Evolutionary conservation across 2,888 invertebrate species (phyloP), one percentile per base, ranked within the genome.

Genomic region (Chymomyza caudatula): DNA sequence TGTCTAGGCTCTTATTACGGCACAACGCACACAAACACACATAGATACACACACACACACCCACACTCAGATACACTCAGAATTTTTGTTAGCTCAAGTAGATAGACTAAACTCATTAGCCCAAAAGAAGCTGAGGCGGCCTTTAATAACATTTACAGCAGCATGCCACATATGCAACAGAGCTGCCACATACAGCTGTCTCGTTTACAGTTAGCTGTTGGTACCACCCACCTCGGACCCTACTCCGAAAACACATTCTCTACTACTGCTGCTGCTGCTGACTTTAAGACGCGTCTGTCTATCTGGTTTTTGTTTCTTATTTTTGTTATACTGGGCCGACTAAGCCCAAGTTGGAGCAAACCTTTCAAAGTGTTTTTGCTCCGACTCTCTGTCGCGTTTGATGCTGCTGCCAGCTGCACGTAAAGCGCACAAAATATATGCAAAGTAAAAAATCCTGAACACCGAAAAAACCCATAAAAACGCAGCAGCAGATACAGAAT

Each of bases 361-460:
- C 77, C 75, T 77, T 81, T 85, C 75, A 69, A 59, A 84, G 72
- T 65, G 58, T 49, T 53, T 47, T 8, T 17, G 3, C 4, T 1
- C 37, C 37, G 37, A n/a, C n/a, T n/a, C n/a, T 37, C 11, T 37
- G 8, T 37, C 29, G 29, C 47, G 1, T 47, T 47, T 47, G 15
- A 47, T 13, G 53, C 53, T 47, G 15, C 13, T 13, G 53, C 53
- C n/a, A 13, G 23, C 25, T 53, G 37, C 55, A 55, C 65, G 63
- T 37, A 57, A 60, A 63, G 58, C 59, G 52, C n/a, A 43, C 49
- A 53, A 63, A 74, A 80, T 85, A 66, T 69, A 79, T 85, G 84
- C 84, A 77, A 71, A 59, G 76, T 60, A 69, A 71, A 71, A 56
- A 57, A 52, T 51, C 29, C 60, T 44, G 44, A 53, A 43, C 11